Evolutionary conservation across 2,888 invertebrate genomes (phyloP).

Genomic region (Trichogramma evanescens): DNA sequence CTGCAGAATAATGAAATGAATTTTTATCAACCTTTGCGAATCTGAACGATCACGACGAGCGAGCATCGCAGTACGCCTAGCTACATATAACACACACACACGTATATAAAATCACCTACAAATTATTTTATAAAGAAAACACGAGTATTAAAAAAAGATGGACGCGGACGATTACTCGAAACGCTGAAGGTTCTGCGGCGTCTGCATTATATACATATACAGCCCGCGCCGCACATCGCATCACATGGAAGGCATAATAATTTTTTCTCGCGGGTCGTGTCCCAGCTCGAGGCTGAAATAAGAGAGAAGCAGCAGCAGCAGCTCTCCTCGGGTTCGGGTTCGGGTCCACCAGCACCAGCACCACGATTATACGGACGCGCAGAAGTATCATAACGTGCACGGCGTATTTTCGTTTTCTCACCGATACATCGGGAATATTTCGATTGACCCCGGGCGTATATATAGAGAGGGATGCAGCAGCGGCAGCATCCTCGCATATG

Average conservation of each 20-base stretch:
- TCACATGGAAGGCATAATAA: slow-evolving; percentile 15
- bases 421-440: slow-evolving; percentile 15
- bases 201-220: no score
- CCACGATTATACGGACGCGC: no score
- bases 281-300: neutral
- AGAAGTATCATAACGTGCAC: neutral
- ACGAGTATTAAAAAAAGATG: slow-evolving; percentile 14
- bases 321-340: no score
- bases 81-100: no score
- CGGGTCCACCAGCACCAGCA: no score
- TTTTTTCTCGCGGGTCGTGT: slow-evolving; percentile 9
- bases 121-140: slow-evolving; percentile 19
- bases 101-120: slow-evolving; percentile 5
- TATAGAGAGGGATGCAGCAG: slow-evolving; percentile 5
- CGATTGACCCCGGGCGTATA: slow-evolving; percentile 20
- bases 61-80: no score
- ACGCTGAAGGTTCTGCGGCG: no score
- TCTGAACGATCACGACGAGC: no score
- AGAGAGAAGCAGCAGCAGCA: neutral
- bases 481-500: slow-evolving; percentile 5
- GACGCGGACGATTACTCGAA: neutral
- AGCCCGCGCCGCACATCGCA: neutral
- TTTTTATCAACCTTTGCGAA: no score
- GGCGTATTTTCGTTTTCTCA: slow-evolving; percentile 21
- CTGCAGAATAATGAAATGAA: no score